Base-by-base conservation (phyloP, 1,140 invertebrate genomes). In the Glomeris maerens region DNA sequence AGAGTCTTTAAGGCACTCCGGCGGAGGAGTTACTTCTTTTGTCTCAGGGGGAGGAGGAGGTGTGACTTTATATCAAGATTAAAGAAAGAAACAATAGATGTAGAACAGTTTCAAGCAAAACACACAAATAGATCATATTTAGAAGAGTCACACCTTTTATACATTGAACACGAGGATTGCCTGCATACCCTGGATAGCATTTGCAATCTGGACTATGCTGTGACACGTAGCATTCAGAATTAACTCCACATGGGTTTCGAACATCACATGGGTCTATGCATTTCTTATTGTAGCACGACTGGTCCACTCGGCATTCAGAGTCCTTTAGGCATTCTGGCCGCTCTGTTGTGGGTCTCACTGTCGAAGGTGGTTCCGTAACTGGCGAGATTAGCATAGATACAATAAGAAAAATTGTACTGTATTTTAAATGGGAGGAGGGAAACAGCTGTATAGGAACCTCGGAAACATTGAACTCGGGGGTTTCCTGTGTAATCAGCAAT, bases 171-270 rank as follows among this genome's bases (percentile, higher is more conserved):
- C 88, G 84, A 45, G 83, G 76, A 71, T 84, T 73, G 47, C 87
- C 87, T 27, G 72, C 80, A 60, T 76, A 86, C 26, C 75, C 77
- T 52, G 70, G 55, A 27, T 71, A 68, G 63, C 83, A 86, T 1
- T 75, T 64, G 60, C 83, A 86, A 22, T 76, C 75, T 17, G 82
- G 78, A 21, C 78, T 79, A 59, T 85, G 83, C 60, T 82, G 83
- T 25, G 79, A 74, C n/a, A 84, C 80, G 54, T 69, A 70, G 61
- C 83, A 85, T 46, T 80, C 70, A 2, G 80, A 75, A 60, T 79
- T 78, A 0, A 74, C 67, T 21, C 81, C 80, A 61, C 83, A 84
- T 3, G 76, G 83, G 20, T 57, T 45, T 14, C 48, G 27, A 17
- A 17, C 21, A 5, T 36, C 28, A 62, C 84, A 91, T 21, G 83